Conservation (phyloP, 2,797 vertebrate genomes). For the Typhlichthys subterraneus region DNA sequence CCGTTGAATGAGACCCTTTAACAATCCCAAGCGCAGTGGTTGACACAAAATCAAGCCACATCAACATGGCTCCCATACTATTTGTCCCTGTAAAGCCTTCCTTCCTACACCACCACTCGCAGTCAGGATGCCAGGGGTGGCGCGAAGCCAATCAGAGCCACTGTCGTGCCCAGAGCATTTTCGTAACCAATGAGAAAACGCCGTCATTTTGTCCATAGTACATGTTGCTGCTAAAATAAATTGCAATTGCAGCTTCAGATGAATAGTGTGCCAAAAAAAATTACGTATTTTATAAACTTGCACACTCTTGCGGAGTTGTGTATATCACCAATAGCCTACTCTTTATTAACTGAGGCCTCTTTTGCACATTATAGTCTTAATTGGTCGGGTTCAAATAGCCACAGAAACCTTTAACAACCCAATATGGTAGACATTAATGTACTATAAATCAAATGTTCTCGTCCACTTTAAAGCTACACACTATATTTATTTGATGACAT, state of each 20-base stretch:
- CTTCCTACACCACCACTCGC: slow-evolving; percentile 47
- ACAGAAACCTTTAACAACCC: too few relatives aligned
- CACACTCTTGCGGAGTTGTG: too few relatives aligned
- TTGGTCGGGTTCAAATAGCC: too few relatives aligned
- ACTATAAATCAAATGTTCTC: background rate
- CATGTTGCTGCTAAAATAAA: slow-evolving; percentile 16
- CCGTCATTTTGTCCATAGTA: slow-evolving; percentile 57
- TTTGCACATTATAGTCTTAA: too few relatives aligned
- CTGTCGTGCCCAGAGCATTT: slow-evolving; percentile 37
- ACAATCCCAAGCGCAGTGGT: slow-evolving; percentile 55
- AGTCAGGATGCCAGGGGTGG: slow-evolving; percentile 49
- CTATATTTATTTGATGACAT: background rate
- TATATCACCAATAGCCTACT: too few relatives aligned
- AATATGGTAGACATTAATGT: slow-evolving; percentile 7
- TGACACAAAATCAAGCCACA: slow-evolving; percentile 55
- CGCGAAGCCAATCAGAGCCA: slow-evolving; percentile 64
- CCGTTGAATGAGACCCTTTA: slow-evolving; percentile 37
- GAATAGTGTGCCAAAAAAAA: too few relatives aligned
- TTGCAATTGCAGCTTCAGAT: background rate
- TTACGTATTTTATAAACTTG: too few relatives aligned
- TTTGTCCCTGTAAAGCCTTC: slow-evolving; percentile 47
- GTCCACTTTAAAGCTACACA: background rate
- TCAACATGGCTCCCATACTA: slow-evolving; percentile 76
- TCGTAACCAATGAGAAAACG: slow-evolving; percentile 58
- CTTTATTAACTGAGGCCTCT: too few relatives aligned